Base-by-base conservation (phyloP, 2,888 invertebrate genomes). In the Drosophila antonietae region DNA sequence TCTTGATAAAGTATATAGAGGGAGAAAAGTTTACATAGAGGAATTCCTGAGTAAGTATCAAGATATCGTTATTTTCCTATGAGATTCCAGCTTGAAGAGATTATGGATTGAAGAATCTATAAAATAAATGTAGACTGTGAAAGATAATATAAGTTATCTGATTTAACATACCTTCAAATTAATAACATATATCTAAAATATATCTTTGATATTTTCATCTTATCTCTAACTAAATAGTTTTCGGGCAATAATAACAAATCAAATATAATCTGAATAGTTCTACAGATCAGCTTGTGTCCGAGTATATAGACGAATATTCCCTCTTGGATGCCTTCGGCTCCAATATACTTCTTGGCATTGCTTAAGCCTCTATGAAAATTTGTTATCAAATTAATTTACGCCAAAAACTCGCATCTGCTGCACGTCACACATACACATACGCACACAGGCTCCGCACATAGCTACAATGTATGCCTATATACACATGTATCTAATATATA, bases 381-480 rank as follows among this genome's bases (percentile, higher is more conserved):
- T 72, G 70, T 78, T 86, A 86, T 85, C 76, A 86, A 86, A 86
- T 86, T 86, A 90, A 87, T 87, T 87, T 90, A n/a, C 18, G 51
- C 33, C 65, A 79, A 88, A 87, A 86, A 89, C 80, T 88, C 79
- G 67, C 89, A 83, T 87, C 89, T 83, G 83, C 84, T 83, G 84
- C 87, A 83, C 81, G 80, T 77, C 84, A 83, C 73, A 83, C 67
- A 81, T 68, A 84, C 59, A 20, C 20, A 20, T 20, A 65, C 55
- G 55, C 57, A 56, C 23, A 23, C 41, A 66, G 53, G 64, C 41
- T 60, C 33, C 5, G 49, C 28, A 61, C 31, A 51, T 33, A 53
- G 37, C 37, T 23, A 61, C 14, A 43, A 41, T 37, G 35, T 44
- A 31, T 37, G 37, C 51, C 10, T 39, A 66, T 46, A 52, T 35